phyloP scores from a whole-genome alignment of 2,888 invertebrate species.

The Criorhina ranunculi region DNA sequence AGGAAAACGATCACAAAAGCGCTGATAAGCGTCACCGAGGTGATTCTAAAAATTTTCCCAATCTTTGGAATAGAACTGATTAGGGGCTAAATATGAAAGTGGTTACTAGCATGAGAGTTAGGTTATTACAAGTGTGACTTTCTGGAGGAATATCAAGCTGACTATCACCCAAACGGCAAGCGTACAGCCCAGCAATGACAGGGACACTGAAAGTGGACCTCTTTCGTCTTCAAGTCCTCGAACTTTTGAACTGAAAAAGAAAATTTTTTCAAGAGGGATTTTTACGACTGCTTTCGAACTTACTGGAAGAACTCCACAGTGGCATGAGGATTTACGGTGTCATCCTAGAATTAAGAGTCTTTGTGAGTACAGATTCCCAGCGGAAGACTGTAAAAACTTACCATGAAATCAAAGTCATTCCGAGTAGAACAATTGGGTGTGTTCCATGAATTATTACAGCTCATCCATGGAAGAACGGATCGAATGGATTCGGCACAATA shows the following conservation, averaged over 20 bases:
- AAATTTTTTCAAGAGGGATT: neutral
- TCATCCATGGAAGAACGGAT: conserved; percentile 90
- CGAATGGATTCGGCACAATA: conserved; percentile 91
- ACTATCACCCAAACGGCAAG: conserved; percentile 80
- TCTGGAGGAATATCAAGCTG: conserved; percentile 79
- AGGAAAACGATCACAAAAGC: conserved; percentile 80
- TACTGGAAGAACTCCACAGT: conserved; percentile 82
- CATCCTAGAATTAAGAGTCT: conserved; percentile 74
- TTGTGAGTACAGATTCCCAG: neutral
- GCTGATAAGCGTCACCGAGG: conserved; percentile 80
- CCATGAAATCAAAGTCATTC: conserved; percentile 79
- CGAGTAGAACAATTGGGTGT: conserved; percentile 85
- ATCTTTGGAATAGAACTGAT: conserved; percentile 79
- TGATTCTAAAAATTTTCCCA: conserved; percentile 81
- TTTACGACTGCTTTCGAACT: conserved; percentile 43
- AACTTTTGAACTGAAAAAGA: conserved; percentile 79
- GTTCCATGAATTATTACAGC: conserved; percentile 93
- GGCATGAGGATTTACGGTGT: conserved; percentile 79
- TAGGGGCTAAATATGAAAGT: conserved; percentile 46
- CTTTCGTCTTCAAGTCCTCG: conserved; percentile 78
- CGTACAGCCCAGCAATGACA: conserved; percentile 79
- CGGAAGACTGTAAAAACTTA: conserved; percentile 46
- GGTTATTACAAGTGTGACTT: conserved; percentile 80
- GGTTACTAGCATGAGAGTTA: conserved; percentile 34
- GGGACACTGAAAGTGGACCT: conserved; percentile 79